Evolutionary conservation across 2,113 vertebrate genomes (phyloP).

Genomic region (Dendrocopos noguchii): DNA sequence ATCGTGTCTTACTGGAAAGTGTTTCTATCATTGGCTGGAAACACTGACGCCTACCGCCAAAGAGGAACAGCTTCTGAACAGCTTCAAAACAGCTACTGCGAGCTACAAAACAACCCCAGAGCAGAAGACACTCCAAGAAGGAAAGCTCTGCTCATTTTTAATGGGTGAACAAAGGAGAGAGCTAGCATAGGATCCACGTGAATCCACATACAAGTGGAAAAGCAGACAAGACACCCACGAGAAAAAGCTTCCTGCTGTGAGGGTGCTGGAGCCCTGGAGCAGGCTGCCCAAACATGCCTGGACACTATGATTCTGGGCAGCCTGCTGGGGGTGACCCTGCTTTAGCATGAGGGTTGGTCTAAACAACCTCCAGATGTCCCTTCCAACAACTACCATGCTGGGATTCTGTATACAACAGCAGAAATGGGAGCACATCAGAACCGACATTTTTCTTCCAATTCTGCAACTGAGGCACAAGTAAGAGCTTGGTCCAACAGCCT

Average conservation of each 20-base stretch:
- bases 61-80: background rate
- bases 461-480: background rate
- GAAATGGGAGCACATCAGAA: background rate
- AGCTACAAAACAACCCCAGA: background rate
- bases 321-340: background rate
- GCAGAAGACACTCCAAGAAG: background rate
- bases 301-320: no score
- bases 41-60: background rate
- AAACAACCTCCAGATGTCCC: background rate
- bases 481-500: background rate
- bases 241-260: no score
- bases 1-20: background rate
- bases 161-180: background rate
- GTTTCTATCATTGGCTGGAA: background rate
- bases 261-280: no score
- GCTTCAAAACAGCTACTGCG: background rate
- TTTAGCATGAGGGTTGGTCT: background rate
- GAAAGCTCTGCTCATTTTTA: background rate
- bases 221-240: background rate
- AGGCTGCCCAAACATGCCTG: no score
- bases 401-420: background rate
- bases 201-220: background rate
- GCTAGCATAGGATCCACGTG: background rate
- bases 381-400: background rate
- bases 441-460: background rate